These are phyloP conservation scores for Darevskia mixta DNA, from an alignment of 2,797 vertebrate species.

Conservation along the genomic window DNA sequence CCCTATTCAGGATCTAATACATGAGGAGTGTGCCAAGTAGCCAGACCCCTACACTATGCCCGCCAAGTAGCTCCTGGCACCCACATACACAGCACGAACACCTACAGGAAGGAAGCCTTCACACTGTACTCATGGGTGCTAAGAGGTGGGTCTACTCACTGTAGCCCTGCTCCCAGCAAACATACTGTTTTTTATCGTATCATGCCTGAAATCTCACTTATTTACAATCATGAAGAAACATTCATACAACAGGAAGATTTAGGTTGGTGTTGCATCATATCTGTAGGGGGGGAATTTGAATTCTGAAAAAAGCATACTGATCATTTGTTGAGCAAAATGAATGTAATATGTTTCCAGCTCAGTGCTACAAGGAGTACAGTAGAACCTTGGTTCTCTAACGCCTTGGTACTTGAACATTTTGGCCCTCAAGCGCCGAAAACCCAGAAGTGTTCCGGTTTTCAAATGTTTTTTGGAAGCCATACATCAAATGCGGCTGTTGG, in stretches of 20 bases:
- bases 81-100: background rate
- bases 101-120: background rate
- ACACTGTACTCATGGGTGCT: too few species aligned
- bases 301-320: background rate
- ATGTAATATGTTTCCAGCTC: background rate
- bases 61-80: background rate
- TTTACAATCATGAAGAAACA: background rate
- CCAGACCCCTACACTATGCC: background rate
- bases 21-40: background rate
- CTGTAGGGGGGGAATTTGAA: background rate
- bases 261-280: background rate
- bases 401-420: too few species aligned
- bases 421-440: too few species aligned
- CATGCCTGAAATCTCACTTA: background rate
- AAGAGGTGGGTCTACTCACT: too few species aligned
- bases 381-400: too few species aligned
- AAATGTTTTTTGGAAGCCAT: too few species aligned
- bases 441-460: too few species aligned
- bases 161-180: too few species aligned
- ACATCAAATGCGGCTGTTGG: too few species aligned
- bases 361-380: background rate
- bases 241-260: background rate
- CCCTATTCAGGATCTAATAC: background rate
- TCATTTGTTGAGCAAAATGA: background rate
- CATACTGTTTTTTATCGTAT: too few species aligned